Evolutionary conservation across 2,888 invertebrate species (phyloP).

Genomic region (Dendrolimus houi): DNA sequence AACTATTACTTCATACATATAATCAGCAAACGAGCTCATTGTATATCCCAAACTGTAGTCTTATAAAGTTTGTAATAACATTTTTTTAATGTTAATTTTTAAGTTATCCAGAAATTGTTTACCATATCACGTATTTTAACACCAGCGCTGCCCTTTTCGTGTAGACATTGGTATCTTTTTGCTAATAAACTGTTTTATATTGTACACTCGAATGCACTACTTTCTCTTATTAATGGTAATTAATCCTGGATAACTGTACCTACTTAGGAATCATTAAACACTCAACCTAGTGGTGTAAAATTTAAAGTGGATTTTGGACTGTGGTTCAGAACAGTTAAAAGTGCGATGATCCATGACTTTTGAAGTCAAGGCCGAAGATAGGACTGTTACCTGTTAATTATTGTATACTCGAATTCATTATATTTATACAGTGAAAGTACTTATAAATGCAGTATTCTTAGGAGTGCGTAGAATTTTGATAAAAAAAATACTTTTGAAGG

Average conservation of each 20-base stretch:
- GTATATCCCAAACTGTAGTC: too few relatives aligned
- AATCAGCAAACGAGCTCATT: too few relatives aligned
- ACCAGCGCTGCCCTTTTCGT: slow-evolving; percentile 47
- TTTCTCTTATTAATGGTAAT: slow-evolving; percentile 36
- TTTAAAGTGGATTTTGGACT: not conserved
- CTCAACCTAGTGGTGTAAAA: not conserved
- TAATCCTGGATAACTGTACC: slow-evolving; percentile 4
- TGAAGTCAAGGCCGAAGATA: slow-evolving; percentile 14
- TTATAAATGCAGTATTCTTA: slow-evolving; percentile 5
- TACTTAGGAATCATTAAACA: not conserved
- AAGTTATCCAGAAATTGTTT: too few relatives aligned
- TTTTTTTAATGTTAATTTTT: too few relatives aligned
- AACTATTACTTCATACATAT: too few relatives aligned
- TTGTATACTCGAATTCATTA: slow-evolving; percentile 14
- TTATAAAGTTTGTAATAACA: too few relatives aligned
- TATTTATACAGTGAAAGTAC: slow-evolving; percentile 8
- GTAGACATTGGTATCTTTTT: slow-evolving; percentile 27
- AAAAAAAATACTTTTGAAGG: not conserved
- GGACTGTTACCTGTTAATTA: slow-evolving; percentile 8
- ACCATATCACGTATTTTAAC: too few relatives aligned
- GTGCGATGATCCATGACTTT: slow-evolving; percentile 5
- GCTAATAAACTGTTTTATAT: slow-evolving; percentile 28
- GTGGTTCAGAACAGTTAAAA: not conserved
- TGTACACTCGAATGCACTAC: slow-evolving; percentile 33
- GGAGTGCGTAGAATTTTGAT: not conserved